Base-by-base conservation (phyloP, 2,888 invertebrate genomes). In the Homarus gammarus region DNA sequence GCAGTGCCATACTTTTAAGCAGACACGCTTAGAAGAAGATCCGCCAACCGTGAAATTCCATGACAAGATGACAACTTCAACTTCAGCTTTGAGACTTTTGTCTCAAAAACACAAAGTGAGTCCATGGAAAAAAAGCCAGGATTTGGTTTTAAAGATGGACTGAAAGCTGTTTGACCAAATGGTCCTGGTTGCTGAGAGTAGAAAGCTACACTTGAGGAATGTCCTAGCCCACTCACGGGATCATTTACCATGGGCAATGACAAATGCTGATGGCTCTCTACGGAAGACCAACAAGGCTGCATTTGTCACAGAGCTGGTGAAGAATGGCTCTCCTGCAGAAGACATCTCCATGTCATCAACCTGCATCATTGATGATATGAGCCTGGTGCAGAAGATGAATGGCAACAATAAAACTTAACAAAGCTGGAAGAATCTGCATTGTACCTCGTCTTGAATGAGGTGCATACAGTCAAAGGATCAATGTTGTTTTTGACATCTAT, bases 211-310 rank as follows among this genome's bases (percentile, higher is more conserved):
- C 82, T 38, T 64, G 38, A 82, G 70, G 15, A 68, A 82, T 68
- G 68, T 82, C 68, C 44, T 82, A 38, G 51, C 82, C 64, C 68
- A 82, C 10, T 68, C 36, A 64, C 82, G 36, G 82, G 22, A 64
- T 68, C 68, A 64, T n/a, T 40, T 82, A n/a, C 38, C 64, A 82
- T 86, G 78, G 86, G 86, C 86, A 2, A 40, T 82, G 22, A 38
- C 64, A 18, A 82, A 64, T 68, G 68, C n/a, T 40, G 82, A 82
- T 56, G 40, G 56, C 33, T 56, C 68, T 38, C 78, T 78, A 38
- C 33, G 79, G 31, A 70, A 81, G 79, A 56, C 61, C 22, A 81
- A 81, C 15, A 61, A 56, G n/a, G 38, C 61, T 33, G n/a, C 56
- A 33, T 27, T 81, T 22, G 79, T 31, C 38, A 56, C 36, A 38